Evolutionary conservation across 2,888 invertebrate species (phyloP), one percentile per base, ranked within the genome.

Genomic region (Ectobius pallidus): DNA sequence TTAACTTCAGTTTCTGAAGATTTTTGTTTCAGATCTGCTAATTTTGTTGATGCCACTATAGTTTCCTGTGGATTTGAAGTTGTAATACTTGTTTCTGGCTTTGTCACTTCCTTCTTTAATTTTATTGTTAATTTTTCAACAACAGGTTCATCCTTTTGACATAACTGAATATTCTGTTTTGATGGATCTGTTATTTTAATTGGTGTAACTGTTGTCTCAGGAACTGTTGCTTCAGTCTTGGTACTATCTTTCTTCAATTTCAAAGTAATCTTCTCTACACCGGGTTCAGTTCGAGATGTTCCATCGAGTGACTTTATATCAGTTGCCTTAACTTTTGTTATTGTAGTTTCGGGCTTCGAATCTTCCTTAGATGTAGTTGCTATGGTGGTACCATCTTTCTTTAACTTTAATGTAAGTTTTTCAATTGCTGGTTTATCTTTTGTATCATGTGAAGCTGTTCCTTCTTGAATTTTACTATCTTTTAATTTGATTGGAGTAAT

Each of bases 231-330:
- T 44, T 65, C 65, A 25, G 69, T 58, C 20, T 71, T 69, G 18
- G 65, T 44, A 30, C 62, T 62, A 42, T 74, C 74, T 20, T 74
- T 74, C 34, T 63, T 74, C 18, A 74, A 52, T 18, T 74, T 74
- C 49, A 74, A 62, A 27, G 74, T 74, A 7, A 74, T 63, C 46
- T 74, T 74, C 34, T 71, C 73, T 18, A 73, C 69, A 30, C n/a
- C 27, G 4, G 65, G 65, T 27, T 55, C 55, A 55, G 9, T 55
- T 11, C 27, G 20, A 14, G 27, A 16, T 11, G 22, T 11, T 65
- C 3, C 44, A 44, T 65, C 42, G 2, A 3, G n/a, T 18, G n/a
- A 11, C 46, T 27, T 65, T 25, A 27, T 30, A 25, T 65, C 65
- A 34, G 65, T 27, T 65, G 65, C 44, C 30, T 65, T 65, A 9